Evolutionary conservation across 2,888 invertebrate species (phyloP), one percentile per base, ranked within the genome.

Genomic region (Camptogramma bilineatum): DNA sequence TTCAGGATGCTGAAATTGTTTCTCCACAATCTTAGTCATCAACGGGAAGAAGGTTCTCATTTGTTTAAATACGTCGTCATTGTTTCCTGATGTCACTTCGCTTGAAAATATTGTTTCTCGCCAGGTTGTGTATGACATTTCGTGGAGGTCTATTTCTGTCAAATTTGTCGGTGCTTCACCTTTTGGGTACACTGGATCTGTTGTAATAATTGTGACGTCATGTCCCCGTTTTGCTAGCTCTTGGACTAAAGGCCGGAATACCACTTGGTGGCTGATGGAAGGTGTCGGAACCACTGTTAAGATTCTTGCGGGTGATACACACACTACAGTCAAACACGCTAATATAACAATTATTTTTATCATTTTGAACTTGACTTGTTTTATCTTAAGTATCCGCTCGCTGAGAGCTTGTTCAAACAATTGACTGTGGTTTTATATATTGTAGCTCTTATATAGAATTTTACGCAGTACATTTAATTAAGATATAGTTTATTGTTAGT

Each of bases 181-280:
- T 64, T 81, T 75, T 0, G 76, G 67, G 21, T 78, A 88, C 0
- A 68, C 79, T 4, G 93, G 91, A 64, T 93, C 75, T 21, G 93
- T 59, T 0, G 94, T 92, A 0, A 93, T 70, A 0, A 91, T 78
- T 0, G 85, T 80, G 0, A 94, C 72, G 54, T 94, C 82, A 61
- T 94, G 94, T 0, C 93, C 94, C 13, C 87, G 79, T 52, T 72
- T 82, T 0, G 82, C 82, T n/a, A 94, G 72, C 50, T 88, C 90
- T 1, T 83, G 77, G 8, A 83, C 83, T 2, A 94, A 59, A 0
- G 84, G 78, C 16, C 86, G 78, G 60, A 84, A 92, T 0, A 88
- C 85, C 0, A 90, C 76, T 75, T 93, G 93, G 66, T 94, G 94
- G 57, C 93, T 94, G 34, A 90, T 81, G 0, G 91, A 88, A 0